Conservation (phyloP, 2,113 vertebrate genomes). For the Odobenus rosmarus region DNA sequence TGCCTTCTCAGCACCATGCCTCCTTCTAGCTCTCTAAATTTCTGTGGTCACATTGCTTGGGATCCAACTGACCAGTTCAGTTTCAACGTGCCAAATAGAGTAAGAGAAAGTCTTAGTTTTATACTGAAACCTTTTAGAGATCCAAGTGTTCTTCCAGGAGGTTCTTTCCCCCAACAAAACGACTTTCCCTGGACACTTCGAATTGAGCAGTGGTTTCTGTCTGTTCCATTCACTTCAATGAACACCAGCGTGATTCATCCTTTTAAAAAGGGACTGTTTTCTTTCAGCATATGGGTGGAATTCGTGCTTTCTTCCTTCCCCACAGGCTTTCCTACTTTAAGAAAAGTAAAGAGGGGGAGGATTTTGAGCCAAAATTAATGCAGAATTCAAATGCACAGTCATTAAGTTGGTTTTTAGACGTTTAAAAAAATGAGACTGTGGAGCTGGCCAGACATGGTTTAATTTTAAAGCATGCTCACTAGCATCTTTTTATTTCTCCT, state of each 20-base stretch:
- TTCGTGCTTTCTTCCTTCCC: not conserved
- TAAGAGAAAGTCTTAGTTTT: not conserved
- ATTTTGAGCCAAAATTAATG: not conserved
- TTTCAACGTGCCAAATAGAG: not conserved
- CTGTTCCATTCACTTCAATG: not conserved
- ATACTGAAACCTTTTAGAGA: not conserved
- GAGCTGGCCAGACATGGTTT: not conserved
- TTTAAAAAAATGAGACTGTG: not conserved
- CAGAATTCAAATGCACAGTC: slow-evolving; percentile 15
- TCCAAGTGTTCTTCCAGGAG: not conserved
- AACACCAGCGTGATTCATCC: not conserved
- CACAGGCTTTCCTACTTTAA: not conserved
- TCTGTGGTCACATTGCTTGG: slow-evolving; percentile 33
- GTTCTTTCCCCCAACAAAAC: not conserved
- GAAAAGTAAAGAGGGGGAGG: not conserved
- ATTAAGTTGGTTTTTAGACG: not conserved
- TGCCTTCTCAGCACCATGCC: not conserved
- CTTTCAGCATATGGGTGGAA: not conserved
- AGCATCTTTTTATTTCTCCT: not conserved
- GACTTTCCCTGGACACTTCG: not conserved
- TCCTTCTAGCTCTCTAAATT: slow-evolving; percentile 49
- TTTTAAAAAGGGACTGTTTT: not conserved
- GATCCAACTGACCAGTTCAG: not conserved
- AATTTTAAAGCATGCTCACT: slow-evolving; percentile 30
- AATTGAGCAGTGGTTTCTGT: not conserved